phyloP scores from a whole-genome alignment of 2,113 vertebrate species.

The Lutjanus erythropterus region DNA sequence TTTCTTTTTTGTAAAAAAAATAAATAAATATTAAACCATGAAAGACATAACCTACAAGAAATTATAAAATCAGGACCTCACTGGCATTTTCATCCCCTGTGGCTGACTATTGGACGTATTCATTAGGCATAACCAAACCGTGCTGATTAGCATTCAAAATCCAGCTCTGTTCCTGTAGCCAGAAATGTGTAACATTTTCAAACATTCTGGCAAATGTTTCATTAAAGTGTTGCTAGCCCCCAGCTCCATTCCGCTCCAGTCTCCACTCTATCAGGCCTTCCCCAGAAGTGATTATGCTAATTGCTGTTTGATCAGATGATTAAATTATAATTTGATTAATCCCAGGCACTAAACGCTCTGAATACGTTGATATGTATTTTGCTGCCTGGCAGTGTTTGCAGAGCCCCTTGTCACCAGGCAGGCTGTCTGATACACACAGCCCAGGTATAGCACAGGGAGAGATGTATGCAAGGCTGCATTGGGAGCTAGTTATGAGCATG shows the following conservation, averaged over 20 bases:
- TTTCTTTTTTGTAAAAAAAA: neutral
- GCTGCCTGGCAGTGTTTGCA: conserved; percentile 82
- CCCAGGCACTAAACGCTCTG: conserved; percentile 88
- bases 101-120: conserved; percentile 50
- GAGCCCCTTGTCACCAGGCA: conserved; percentile 55
- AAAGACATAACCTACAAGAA: conserved; percentile 5
- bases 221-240: conserved; percentile 83
- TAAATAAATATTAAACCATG: neutral
- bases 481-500: conserved; percentile 15
- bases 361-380: conserved; percentile 87
- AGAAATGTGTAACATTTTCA: conserved; percentile 81
- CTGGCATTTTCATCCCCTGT: conserved; percentile 21
- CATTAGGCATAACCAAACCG: conserved; percentile 51
- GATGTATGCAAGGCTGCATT: conserved; percentile 16
- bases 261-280: conserved; percentile 87
- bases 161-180: conserved; percentile 55
- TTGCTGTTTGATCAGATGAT: conserved; percentile 98
- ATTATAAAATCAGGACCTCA: conserved; percentile 10
- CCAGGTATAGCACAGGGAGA: conserved; percentile 36
- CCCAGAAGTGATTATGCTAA: conserved; percentile 95
- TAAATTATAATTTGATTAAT: conserved; percentile 96
- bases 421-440: conserved; percentile 14
- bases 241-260: conserved; percentile 85
- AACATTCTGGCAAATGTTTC: conserved; percentile 82
- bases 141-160: conserved; percentile 70